phyloP scores from a whole-genome alignment of 1,140 invertebrate genomes.

The Rhagoletis zephyria region DNA sequence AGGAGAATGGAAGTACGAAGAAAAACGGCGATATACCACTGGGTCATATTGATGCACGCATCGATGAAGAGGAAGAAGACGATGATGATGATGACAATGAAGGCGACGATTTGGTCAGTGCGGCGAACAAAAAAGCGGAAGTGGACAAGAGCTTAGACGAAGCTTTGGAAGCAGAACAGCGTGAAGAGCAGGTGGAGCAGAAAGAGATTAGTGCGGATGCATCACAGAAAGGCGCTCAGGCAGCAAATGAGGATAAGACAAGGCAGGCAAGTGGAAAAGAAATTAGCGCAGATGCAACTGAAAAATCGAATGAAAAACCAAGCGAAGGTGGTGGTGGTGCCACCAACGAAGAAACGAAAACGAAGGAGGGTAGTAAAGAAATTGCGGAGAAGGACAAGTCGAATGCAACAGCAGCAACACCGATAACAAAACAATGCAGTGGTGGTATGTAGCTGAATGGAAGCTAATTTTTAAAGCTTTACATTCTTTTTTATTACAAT shows the following conservation, averaged over 20 bases:
- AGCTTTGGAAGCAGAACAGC: constrained; percentile 1
- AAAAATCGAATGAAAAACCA: constrained; percentile 7
- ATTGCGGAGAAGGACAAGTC: not conserved
- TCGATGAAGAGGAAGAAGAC: constrained; percentile 66
- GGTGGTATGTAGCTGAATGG: not conserved
- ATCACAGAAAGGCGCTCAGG: not conserved
- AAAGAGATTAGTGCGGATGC: constrained; percentile 18
- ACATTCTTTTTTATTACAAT: not conserved
- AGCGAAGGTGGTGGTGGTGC: not conserved
- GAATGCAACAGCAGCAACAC: not conserved
- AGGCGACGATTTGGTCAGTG: not conserved
- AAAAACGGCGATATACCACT: constrained; percentile 66
- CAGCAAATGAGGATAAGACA: constrained; percentile 11
- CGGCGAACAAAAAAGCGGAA: not conserved
- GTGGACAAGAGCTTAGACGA: constrained; percentile 29
- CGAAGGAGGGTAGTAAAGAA: not conserved
- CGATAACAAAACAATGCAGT: not conserved
- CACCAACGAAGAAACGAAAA: not conserved
- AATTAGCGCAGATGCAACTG: constrained; percentile 13
- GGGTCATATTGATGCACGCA: constrained; percentile 59
- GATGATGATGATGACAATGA: constrained; percentile 34
- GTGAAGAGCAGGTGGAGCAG: not conserved
- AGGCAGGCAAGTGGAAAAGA: not conserved
- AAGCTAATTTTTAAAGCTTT: not conserved
- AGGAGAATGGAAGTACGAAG: constrained; percentile 59